phyloP scores from a whole-genome alignment of 2,113 vertebrate genomes.

The Vombatus ursinus region DNA sequence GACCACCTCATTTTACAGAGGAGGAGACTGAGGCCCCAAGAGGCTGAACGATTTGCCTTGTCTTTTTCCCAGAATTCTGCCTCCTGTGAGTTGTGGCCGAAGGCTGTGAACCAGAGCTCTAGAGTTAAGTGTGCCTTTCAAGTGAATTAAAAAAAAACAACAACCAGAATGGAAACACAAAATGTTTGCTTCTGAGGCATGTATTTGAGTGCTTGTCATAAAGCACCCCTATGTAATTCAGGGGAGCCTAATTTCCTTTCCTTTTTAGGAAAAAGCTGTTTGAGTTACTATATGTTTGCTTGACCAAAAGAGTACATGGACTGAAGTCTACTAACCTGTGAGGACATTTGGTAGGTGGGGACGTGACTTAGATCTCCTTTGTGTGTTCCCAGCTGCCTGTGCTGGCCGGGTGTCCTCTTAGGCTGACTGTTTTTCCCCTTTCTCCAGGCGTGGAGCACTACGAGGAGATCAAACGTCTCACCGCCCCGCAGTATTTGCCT shows the following conservation, averaged over 20 bases:
- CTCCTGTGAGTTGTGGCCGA: neutral
- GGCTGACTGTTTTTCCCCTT: neutral
- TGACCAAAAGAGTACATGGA: too few relatives aligned
- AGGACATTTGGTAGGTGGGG: too few relatives aligned
- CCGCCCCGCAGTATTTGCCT: constrained; percentile 88
- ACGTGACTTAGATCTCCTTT: too few relatives aligned
- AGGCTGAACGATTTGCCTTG: too few relatives aligned
- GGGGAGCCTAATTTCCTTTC: neutral
- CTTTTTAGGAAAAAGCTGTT: neutral
- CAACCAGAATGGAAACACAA: neutral
- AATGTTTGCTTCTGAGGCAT: too few relatives aligned
- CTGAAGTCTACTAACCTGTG: rapidly evolving
- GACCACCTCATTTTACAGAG: too few relatives aligned
- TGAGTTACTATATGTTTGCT: too few relatives aligned
- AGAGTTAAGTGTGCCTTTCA: neutral
- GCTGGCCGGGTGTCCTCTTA: neutral
- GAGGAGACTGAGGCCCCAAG: too few relatives aligned
- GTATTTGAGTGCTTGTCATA: rapidly evolving
- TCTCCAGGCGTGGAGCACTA: constrained; percentile 92
- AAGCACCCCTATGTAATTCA: neutral
- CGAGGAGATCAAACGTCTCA: constrained; percentile 88
- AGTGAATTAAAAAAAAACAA: neutral
- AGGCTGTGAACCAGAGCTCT: too few relatives aligned
- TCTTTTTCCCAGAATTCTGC: neutral
- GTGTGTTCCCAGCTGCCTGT: too few relatives aligned